Conservation (phyloP, 2,113 vertebrate genomes). For the Lichenostomus cassidix region DNA sequence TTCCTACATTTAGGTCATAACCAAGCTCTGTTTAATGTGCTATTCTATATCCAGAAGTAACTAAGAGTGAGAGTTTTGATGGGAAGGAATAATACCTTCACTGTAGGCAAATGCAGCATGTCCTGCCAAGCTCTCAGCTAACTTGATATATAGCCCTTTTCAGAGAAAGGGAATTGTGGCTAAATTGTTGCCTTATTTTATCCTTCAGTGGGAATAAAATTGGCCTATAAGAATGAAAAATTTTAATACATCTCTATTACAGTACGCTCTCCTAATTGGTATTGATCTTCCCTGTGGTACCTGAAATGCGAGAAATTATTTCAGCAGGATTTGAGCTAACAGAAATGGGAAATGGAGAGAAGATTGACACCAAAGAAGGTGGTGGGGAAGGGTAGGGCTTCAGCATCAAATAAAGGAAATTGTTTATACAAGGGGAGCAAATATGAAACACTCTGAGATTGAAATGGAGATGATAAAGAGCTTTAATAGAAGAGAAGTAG, state of each 20-base stretch:
- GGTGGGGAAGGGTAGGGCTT: not conserved
- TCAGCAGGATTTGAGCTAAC: not conserved
- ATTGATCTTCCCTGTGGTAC: slow-evolving; percentile 48
- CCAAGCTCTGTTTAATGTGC: not conserved
- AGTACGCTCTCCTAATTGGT: slow-evolving; percentile 2
- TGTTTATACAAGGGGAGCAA: not conserved
- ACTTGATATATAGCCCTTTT: slow-evolving; percentile 15
- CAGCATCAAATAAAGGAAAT: not conserved
- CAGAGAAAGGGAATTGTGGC: not conserved
- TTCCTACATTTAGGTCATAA: not conserved
- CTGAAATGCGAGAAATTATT: slow-evolving; percentile 18
- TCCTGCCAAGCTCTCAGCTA: not conserved
- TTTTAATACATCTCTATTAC: slow-evolving; percentile 40
- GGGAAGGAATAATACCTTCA: not conserved
- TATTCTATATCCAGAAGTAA: not conserved
- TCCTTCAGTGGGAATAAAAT: slow-evolving; percentile 42
- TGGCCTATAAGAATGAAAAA: slow-evolving; percentile 28
- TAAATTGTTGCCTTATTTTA: slow-evolving; percentile 54
- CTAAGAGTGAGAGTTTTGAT: not conserved
- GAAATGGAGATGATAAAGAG: not conserved
- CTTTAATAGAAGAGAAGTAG: not conserved
- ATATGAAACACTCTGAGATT: not conserved
- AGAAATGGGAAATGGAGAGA: not conserved
- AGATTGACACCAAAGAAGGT: not conserved
- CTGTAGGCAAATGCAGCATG: not conserved